Evolutionary conservation across 2,888 invertebrate genomes (phyloP), one percentile per base, ranked within the genome.

Genomic region (Tetragonisca angustula): DNA sequence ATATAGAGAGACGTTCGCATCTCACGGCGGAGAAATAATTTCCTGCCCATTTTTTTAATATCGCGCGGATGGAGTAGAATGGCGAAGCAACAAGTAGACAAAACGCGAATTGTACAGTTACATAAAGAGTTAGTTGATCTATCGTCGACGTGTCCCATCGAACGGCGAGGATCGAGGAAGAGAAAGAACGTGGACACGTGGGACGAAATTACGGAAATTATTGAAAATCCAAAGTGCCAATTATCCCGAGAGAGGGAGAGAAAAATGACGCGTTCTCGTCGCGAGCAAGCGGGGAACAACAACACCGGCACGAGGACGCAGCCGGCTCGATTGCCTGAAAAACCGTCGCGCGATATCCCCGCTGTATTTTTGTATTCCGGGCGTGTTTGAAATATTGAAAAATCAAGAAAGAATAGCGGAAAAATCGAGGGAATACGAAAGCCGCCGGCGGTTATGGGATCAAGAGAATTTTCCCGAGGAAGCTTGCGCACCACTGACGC

Each of bases 401-500:
- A 84, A 84, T 84, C 78, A 74, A 70, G 85, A 83, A 79, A 76
- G 86, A 80, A 85, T 77, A 79, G 79, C 76, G 77, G 77, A 85
- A 83, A 80, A 83, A 83, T 86, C 73, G 83, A 64, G 86, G 50
- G 73, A 73, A 72, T 64, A 78, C 76, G 77, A 61, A 24, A 56
- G 72, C 43, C 54, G 32, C 27, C 74, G 74, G 0, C 68, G 82
- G 83, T 83, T 83, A 83, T 67, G 79, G 74, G 78, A 78, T 81
- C 80, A 70, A 76, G 79, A 74, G 84, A 81, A 84, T 84, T 83
- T 81, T 43, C 43, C 70, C 72, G 43, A 27, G 75, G n/a, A 71
- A 81, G 64, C 81, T 85, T 83, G 84, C 72, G 84, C 86, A 81
- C 81, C 81, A 80, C 79, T 83, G 88, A 73, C 71, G 83, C 79